Evolutionary conservation across 2,113 vertebrate species (phyloP).

Genomic region (Nesoenas mayeri): DNA sequence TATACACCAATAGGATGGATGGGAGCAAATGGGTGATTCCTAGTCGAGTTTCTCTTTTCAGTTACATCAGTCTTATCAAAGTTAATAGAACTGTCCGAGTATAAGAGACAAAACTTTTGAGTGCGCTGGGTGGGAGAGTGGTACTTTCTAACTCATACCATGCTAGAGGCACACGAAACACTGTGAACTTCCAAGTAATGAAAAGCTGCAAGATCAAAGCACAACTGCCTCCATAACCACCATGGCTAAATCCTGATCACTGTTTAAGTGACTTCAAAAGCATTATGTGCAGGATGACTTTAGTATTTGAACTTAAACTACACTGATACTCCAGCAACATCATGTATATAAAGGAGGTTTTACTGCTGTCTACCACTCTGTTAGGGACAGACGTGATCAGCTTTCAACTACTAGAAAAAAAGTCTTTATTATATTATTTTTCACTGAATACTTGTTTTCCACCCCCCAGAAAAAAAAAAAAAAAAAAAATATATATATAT

Average conservation of each 20-base stretch:
- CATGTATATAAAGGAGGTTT: not conserved
- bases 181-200: constrained; percentile 13
- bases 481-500: no score
- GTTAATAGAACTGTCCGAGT: not conserved
- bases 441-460: not conserved
- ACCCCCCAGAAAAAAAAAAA: not conserved
- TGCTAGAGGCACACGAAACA: not conserved
- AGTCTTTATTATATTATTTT: not conserved
- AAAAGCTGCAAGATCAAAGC: constrained; percentile 39
- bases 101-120: not conserved
- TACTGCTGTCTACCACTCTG: not conserved
- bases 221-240: not conserved
- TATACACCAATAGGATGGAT: not conserved
- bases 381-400: not conserved
- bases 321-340: not conserved
- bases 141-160: not conserved
- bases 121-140: not conserved
- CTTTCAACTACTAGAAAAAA: not conserved
- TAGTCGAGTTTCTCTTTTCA: not conserved
- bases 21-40: not conserved
- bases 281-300: not conserved
- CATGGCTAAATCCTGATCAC: not conserved
- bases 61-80: not conserved
- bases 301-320: constrained; percentile 9
- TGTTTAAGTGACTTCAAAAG: constrained; percentile 29